phyloP scores from a whole-genome alignment of 2,113 vertebrate genomes.

The Halichoerus grypus region DNA sequence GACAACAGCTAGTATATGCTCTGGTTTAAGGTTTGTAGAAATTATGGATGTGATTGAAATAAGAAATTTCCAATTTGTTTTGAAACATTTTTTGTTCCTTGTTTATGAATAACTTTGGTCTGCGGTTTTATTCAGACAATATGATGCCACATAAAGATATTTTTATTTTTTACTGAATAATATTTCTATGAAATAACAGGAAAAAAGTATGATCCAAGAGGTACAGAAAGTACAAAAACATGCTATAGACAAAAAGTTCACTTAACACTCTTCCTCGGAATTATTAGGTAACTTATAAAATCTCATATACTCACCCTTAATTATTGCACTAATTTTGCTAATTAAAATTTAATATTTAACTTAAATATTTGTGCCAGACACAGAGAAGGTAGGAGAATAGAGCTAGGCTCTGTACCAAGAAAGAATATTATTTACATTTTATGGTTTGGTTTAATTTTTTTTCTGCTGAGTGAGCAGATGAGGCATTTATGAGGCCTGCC shows the following conservation, averaged over 20 bases:
- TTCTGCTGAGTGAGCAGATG: constrained; percentile 7
- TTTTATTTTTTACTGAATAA: constrained; percentile 17
- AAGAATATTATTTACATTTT: constrained; percentile 29
- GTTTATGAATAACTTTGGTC: not conserved
- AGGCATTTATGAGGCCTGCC: constrained; percentile 9
- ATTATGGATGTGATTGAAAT: constrained; percentile 48
- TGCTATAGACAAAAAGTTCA: constrained; percentile 8
- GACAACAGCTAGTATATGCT: not conserved
- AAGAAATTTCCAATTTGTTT: constrained; percentile 16
- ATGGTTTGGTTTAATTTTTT: constrained; percentile 51
- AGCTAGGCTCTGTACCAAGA: not conserved
- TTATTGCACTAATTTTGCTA: not conserved
- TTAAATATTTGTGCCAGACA: not conserved
- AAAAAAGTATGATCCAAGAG: not conserved
- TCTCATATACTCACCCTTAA: not conserved
- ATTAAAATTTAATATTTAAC: not conserved
- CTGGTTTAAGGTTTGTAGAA: constrained; percentile 22
- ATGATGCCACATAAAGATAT: not conserved
- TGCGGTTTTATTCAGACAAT: constrained; percentile 11
- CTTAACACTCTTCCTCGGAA: not conserved
- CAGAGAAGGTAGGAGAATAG: constrained; percentile 3
- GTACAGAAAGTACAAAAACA: not conserved
- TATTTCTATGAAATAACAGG: constrained; percentile 5
- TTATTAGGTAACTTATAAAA: constrained; percentile 26
- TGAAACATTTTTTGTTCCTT: not conserved